Evolutionary conservation across 2,888 invertebrate species (phyloP).

Genomic region (Leptinotarsa peninsularis): DNA sequence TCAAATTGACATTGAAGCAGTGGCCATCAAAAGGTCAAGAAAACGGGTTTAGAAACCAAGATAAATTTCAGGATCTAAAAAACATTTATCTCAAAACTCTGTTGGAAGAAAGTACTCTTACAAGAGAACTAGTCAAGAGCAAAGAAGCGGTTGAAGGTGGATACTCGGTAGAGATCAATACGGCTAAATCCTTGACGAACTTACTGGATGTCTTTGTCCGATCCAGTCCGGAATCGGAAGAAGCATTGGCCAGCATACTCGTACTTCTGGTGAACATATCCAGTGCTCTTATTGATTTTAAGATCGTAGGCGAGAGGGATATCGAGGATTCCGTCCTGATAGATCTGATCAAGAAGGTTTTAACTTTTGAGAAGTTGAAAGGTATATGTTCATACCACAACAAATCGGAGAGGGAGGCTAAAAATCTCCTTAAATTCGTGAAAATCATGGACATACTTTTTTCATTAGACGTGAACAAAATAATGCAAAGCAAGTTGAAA

Average conservation of each 20-base stretch:
- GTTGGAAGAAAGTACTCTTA: conserved; percentile 49
- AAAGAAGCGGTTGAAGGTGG: conserved; percentile 24
- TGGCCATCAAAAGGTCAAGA: conserved; percentile 49
- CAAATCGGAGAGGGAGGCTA: conserved; percentile 43
- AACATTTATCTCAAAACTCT: conserved; percentile 55
- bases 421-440: conserved; percentile 41
- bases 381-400: conserved; percentile 28
- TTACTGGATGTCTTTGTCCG: conserved; percentile 40
- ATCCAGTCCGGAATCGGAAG: conserved; percentile 32
- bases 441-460: conserved; percentile 46
- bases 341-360: conserved; percentile 34
- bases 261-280: conserved; percentile 46
- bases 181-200: conserved; percentile 30
- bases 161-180: conserved; percentile 43
- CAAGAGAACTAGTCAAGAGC: conserved; percentile 9
- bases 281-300: conserved; percentile 43
- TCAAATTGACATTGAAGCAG: conserved; percentile 57
- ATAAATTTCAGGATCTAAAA: conserved; percentile 52
- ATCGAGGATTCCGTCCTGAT: conserved; percentile 37
- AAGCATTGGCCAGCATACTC: conserved; percentile 40
- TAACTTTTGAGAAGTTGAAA: conserved; percentile 19
- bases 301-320: conserved; percentile 38
- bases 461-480: conserved; percentile 39
- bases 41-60: not conserved
- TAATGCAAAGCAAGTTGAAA: conserved; percentile 44